Evolutionary conservation across 2,888 invertebrate genomes (phyloP), one percentile per base, ranked within the genome.

Genomic region (Macropis europaea): DNA sequence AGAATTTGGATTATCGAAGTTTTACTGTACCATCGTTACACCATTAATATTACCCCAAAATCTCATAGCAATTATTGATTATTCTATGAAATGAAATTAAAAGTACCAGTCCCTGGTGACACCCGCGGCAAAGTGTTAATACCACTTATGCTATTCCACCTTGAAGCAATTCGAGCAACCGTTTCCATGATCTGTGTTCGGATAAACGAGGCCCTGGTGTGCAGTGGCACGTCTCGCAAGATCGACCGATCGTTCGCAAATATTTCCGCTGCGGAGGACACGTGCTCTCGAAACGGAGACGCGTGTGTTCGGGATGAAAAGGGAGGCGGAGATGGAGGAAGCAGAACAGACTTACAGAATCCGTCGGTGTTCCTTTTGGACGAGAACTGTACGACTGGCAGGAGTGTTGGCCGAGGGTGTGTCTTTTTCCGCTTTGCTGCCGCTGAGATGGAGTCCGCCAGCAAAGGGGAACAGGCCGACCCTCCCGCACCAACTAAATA

Each of bases 371-470:
- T 56, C 59, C 2, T 62, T 67, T 73, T 34, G 28, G 26, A 24
- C n/a, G 30, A 36, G 57, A n/a, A 26, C 47, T 17, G 61, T 50
- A 45, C 47, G 38, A 53, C 22, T 62, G 52, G 53, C 63, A 54
- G 47, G 38, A 77, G 82, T 82, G 86, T 82, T 77, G 85, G 79
- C 76, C 81, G 91, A 91, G 92, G 90, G 91, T 92, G 89, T 92
- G 92, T 92, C 92, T 92, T 92, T 92, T 92, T 92, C 92, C 92
- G 92, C 92, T 92, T 92, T 92, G 92, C 92, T 92, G 92, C 92
- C 92, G 92, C 88, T 90, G 84, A 82, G 83, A 88, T 88, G 81
- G 84, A 90, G 89, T 84, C 86, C 91, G 92, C 91, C 92, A 92
- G 92, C 91, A 92, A 91, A 92, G 92, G 90, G 92, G 91, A 92